Percentiles rank a stretch among this genome's conserved stretches.
Evolutionary conservation across 2,113 vertebrate genomes (phyloP).

Genomic region (Myrmophylax atrothorax): DNA sequence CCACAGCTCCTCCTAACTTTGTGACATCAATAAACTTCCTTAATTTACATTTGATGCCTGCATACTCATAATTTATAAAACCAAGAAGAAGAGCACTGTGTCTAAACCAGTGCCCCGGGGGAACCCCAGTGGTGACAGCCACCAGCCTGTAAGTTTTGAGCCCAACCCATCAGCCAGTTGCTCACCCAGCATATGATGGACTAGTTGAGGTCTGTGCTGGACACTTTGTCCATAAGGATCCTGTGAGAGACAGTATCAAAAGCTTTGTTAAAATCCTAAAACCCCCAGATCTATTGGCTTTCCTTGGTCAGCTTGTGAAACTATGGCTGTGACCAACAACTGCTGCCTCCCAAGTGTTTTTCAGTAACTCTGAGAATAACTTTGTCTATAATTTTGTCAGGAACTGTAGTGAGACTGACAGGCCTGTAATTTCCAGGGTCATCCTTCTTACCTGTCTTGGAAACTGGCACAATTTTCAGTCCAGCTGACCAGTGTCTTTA

Average conservation of each 20-base stretch:
- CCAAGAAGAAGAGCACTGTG: neutral
- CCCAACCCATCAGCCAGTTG: neutral
- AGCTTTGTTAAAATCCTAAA: neutral
- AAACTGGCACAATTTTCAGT: neutral
- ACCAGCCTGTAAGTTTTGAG: neutral
- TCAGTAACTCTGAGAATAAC: neutral
- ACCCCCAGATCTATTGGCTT: accelerated
- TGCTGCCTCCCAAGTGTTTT: neutral
- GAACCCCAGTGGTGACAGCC: neutral
- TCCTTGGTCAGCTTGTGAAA: neutral
- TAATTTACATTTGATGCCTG: neutral
- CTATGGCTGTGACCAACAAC: neutral
- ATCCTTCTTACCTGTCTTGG: neutral
- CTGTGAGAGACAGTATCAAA: neutral
- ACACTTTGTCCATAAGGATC: neutral
- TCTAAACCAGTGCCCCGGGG: neutral
- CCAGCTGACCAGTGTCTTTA: neutral
- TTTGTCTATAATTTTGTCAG: neutral
- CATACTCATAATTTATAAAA: neutral
- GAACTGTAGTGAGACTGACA: neutral
- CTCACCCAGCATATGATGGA: neutral
- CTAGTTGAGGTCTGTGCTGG: neutral
- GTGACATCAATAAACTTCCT: neutral
- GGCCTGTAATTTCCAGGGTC: neutral
- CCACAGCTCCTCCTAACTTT: neutral